Evolutionary conservation across 2,797 vertebrate genomes (phyloP), one percentile per base, ranked within the genome.

Genomic region (Malurus leucopterus): DNA sequence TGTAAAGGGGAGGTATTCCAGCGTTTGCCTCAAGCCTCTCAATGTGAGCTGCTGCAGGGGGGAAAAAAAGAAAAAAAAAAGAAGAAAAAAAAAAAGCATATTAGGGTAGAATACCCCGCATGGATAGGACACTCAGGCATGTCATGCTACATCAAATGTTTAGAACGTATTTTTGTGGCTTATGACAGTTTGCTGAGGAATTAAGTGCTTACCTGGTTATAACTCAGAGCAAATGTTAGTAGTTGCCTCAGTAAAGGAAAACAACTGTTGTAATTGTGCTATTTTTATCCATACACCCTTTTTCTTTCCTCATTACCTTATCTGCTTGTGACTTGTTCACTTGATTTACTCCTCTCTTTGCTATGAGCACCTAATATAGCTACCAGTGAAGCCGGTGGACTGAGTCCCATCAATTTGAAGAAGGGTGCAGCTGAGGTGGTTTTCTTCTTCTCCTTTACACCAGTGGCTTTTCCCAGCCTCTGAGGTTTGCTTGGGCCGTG

Each of bases 71-170:
- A 15, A 30, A 13, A 19, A 22, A 15, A 15, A 13, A 19, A 21
- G 36, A 21, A 19, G n/a, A 13, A 23, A 24, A 9, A 14, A 29
- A 29, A 30, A 16, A 8, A 0, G 2, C 5, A 1, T 15, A 7
- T 85, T 53, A 21, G 18, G 18, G 26, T 64, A 46, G 50, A 22
- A 54, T 67, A 49, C 68, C 12, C 68, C 54, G 26, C 11, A 4
- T 22, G 40, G 58, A 40, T 0, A 6, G 34, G 54, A 64, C 23
- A 6, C 29, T 21, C 17, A 16, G 44, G 13, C 30, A 13, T 26
- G 27, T 51, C 27, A 23, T 13, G 26, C 16, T 19, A 13, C 3
- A 2, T 41, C 36, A 0, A 4, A 3, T 70, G 78, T 78, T 84
- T 57, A 61, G 71, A 74, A 54, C 6, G 44, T 50, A 6, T 15